Base-by-base conservation (phyloP, 2,113 vertebrate species). In the Isichthys henryi region DNA sequence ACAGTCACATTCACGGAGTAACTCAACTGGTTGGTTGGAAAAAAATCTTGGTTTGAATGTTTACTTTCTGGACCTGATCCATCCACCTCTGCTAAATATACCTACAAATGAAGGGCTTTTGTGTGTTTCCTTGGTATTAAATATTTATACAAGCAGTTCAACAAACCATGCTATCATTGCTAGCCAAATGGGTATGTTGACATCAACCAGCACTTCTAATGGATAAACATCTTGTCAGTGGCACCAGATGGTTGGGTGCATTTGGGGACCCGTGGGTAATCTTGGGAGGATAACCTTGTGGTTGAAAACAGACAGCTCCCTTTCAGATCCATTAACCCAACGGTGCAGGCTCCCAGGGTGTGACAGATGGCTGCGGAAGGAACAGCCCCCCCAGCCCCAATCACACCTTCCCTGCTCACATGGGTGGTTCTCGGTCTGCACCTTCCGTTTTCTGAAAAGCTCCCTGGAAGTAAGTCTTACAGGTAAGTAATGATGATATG, bases 251-350 rank as follows among this genome's bases (percentile, higher is more conserved):
- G 85, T 87, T 48, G 23, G n/a, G 48, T 27, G 11, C 35, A 39
- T 87, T 39, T 87, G 50, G n/a, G 50, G n/a, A 9, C 27, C 49
- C 27, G 85, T 87, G 85, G 50, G 39, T 87, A 87, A 87, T 87
- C 85, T 53, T 15, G 85, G 31, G 27, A 84, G 49, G 50, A 21
- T 87, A 50, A 87, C 85, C 85, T 87, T 52, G 85, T 52, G 31
- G 49, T 35, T 50, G 50, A 53, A 19, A n/a, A 6, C 49, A 53
- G 8, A 10, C 49, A 31, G 19, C 50, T 27, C 85, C 85, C 48
- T 50, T 39, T 53, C 50, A 39, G 48, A 52, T 56, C 49, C 49
- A 87, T 53, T 87, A 87, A 70, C 85, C 85, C 85, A 87, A 19
- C 17, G 50, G 27, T 35, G 50, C 85, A 87, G 85, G 27, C 85